A percentile compares a stretch with the other conserved stretches of the same genome.
These are phyloP conservation scores for Okapia johnstoni DNA, from an alignment of 2,113 vertebrate species.

Conservation along the genomic window DNA sequence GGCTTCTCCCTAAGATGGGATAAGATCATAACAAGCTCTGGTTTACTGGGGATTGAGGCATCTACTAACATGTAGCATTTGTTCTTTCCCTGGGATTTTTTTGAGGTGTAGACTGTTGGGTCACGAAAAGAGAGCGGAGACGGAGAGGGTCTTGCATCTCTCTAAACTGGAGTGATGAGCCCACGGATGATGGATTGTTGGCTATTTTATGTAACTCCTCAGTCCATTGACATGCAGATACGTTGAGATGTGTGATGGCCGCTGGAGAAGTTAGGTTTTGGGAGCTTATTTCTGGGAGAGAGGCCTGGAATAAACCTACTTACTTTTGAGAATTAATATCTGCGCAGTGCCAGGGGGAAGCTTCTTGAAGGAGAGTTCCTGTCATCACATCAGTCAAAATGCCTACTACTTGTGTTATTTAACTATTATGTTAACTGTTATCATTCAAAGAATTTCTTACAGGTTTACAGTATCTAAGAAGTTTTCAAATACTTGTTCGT, in stretches of 20 bases:
- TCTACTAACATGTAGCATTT: background rate
- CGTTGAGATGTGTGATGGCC: background rate
- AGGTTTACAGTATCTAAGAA: conserved; percentile 49
- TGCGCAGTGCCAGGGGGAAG: background rate
- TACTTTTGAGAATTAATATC: background rate
- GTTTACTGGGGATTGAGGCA: background rate
- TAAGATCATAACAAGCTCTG: background rate
- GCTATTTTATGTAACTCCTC: background rate
- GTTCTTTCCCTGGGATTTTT: background rate
- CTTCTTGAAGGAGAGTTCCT: background rate
- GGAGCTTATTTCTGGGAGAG: background rate
- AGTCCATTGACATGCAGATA: background rate
- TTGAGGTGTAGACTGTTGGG: background rate
- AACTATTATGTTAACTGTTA: conserved; percentile 31
- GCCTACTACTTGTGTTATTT: background rate
- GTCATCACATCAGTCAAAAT: background rate
- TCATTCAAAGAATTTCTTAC: conserved; percentile 47
- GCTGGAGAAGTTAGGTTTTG: background rate
- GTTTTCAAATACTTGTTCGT: conserved; percentile 30
- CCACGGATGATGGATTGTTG: background rate
- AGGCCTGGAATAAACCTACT: background rate
- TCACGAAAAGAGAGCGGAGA: background rate
- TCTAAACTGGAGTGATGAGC: background rate
- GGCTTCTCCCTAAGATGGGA: background rate
- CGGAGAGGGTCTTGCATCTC: background rate